Evolutionary conservation across 2,113 vertebrate species (phyloP).

Genomic region (Myiopsitta monachus): DNA sequence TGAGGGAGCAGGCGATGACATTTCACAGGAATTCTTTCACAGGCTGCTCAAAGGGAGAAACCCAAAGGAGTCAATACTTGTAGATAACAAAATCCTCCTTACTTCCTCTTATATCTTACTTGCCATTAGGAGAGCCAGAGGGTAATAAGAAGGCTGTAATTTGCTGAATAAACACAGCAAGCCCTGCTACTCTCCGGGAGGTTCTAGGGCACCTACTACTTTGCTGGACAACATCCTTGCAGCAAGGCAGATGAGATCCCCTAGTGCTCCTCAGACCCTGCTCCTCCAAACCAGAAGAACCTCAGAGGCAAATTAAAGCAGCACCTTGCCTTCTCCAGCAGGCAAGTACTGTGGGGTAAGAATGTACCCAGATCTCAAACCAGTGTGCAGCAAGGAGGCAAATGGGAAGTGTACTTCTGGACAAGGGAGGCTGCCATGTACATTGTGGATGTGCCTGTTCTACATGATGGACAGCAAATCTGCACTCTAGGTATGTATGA

Average conservation of each 20-base stretch:
- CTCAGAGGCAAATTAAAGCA: accelerated
- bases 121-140: not conserved
- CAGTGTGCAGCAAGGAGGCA: not conserved
- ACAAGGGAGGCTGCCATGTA: not conserved
- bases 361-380: not conserved
- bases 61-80: not conserved
- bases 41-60: not conserved
- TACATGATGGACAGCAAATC: not conserved
- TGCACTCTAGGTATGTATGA: not conserved
- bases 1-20: accelerated
- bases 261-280: not conserved
- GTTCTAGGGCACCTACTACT: not conserved
- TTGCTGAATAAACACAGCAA: not conserved
- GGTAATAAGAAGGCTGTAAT: not conserved
- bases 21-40: not conserved
- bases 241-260: not conserved
- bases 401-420: accelerated
- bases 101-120: accelerated
- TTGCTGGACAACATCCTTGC: not conserved
- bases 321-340: not conserved
- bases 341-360: accelerated
- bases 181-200: not conserved
- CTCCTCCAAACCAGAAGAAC: not conserved
- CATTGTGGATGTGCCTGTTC: not conserved
- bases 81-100: not conserved